phyloP scores from a whole-genome alignment of 2,888 invertebrate species.

The Parnassius apollo region DNA sequence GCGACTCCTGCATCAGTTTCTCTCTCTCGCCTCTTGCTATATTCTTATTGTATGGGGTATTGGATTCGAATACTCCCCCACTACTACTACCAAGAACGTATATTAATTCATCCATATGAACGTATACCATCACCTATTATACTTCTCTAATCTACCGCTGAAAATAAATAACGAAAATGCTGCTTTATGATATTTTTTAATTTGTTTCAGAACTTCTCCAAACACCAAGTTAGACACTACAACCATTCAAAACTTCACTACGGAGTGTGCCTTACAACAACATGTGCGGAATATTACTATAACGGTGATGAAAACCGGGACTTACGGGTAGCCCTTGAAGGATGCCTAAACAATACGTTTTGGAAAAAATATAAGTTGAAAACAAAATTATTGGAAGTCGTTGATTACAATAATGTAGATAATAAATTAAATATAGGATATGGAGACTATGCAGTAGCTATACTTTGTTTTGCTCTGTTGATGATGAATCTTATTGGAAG shows the following conservation, averaged over 20 bases:
- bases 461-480: slow-evolving; percentile 49
- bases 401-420: slow-evolving; percentile 48
- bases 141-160: too few relatives aligned
- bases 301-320: slow-evolving; percentile 31
- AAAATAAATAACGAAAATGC: too few relatives aligned
- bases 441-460: slow-evolving; percentile 49
- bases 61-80: too few relatives aligned
- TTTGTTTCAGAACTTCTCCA: slow-evolving; percentile 41
- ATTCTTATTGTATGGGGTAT: too few relatives aligned
- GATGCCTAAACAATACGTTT: slow-evolving; percentile 47
- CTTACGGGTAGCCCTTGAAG: slow-evolving; percentile 35
- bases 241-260: slow-evolving; percentile 39
- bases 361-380: slow-evolving; percentile 52
- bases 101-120: too few relatives aligned
- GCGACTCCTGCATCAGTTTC: too few relatives aligned
- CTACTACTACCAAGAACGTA: too few relatives aligned
- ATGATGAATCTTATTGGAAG: slow-evolving; percentile 55
- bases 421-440: slow-evolving; percentile 41
- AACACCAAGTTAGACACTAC: slow-evolving; percentile 33
- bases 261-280: slow-evolving; percentile 39
- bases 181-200: not conserved
- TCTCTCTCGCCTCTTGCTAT: too few relatives aligned
- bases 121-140: too few relatives aligned
- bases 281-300: slow-evolving; percentile 32
- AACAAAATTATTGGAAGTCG: slow-evolving; percentile 39